phyloP scores from a whole-genome alignment of 37 sponge, comb jelly and placozoan genomes.

The Halichondria panicea region DNA sequence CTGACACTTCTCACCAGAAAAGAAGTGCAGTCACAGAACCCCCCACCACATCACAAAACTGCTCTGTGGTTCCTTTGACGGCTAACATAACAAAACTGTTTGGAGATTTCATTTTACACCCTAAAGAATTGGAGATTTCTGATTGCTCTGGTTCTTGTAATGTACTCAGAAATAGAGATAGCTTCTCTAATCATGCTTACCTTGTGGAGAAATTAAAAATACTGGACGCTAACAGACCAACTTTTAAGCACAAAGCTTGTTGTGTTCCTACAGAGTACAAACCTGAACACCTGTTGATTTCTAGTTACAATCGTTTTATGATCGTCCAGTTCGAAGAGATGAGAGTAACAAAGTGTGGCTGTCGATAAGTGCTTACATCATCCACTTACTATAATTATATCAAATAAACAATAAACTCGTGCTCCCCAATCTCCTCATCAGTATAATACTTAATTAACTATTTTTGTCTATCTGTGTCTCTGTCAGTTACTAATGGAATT shows the following conservation, averaged over 20 bases:
- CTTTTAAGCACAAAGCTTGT: neutral
- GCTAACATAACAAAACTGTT: constrained; percentile 18
- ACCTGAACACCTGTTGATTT: neutral
- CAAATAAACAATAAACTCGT: neutral
- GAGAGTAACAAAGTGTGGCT: constrained; percentile 16
- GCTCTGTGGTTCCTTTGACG: constrained; percentile 2
- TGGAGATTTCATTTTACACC: constrained; percentile 5
- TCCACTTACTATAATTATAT: too few relatives aligned
- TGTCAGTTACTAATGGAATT: too few relatives aligned
- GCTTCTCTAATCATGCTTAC: constrained; percentile 7
- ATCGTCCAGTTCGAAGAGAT: constrained; percentile 17
- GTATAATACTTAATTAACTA: neutral
- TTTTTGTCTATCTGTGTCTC: too few relatives aligned
- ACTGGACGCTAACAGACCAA: neutral
- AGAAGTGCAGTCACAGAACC: neutral
- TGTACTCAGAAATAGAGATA: neutral
- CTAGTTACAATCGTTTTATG: neutral
- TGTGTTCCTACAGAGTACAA: constrained; percentile 5
- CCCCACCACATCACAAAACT: neutral
- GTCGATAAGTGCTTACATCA: neutral
- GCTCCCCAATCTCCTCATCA: neutral
- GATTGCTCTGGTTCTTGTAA: constrained; percentile 27
- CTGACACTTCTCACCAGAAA: too few relatives aligned
- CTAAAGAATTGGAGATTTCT: neutral
- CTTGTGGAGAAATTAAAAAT: constrained; percentile 10